phyloP scores from a whole-genome alignment of 1,140 invertebrate species.

The Drosophila bifasciata region DNA sequence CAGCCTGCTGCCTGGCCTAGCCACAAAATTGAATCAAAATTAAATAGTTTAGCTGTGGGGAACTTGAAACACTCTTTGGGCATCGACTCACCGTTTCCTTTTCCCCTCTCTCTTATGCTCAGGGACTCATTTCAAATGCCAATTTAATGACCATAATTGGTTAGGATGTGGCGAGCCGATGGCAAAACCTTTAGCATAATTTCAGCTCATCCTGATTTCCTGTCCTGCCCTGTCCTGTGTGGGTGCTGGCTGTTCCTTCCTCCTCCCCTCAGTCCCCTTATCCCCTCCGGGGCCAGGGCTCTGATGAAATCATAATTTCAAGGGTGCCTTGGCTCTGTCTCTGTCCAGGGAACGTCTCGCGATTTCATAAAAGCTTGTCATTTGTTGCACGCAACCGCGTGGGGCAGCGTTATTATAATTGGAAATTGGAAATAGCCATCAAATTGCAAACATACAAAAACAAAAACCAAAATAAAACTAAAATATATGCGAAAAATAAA shows the following conservation, averaged over 20 bases:
- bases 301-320: slow-evolving; percentile 79
- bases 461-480: slow-evolving; percentile 1
- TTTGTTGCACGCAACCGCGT: slow-evolving; percentile 73
- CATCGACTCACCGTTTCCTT: neutral
- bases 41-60: slow-evolving; percentile 64
- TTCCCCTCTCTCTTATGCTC: slow-evolving; percentile 2
- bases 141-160: slow-evolving; percentile 79
- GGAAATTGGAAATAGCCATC: slow-evolving; percentile 75
- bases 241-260: slow-evolving; percentile 1
- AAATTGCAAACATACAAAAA: slow-evolving; percentile 35
- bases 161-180: slow-evolving; percentile 42
- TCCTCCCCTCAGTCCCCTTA: neutral
- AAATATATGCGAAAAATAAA: neutral
- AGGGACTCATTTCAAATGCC: slow-evolving; percentile 67
- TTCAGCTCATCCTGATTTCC: slow-evolving; percentile 72
- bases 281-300: neutral
- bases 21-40: slow-evolving; percentile 69
- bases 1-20: slow-evolving; percentile 2
- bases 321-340: too few relatives aligned
- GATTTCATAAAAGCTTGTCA: slow-evolving; percentile 78
- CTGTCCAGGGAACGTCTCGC: slow-evolving; percentile 61
- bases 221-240: slow-evolving; percentile 24
- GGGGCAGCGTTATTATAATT: slow-evolving; percentile 76
- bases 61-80: neutral
- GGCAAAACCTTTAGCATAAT: slow-evolving; percentile 51